Evolutionary conservation across 1,140 invertebrate genomes (phyloP).

Genomic region (Eriosoma lanigerum): DNA sequence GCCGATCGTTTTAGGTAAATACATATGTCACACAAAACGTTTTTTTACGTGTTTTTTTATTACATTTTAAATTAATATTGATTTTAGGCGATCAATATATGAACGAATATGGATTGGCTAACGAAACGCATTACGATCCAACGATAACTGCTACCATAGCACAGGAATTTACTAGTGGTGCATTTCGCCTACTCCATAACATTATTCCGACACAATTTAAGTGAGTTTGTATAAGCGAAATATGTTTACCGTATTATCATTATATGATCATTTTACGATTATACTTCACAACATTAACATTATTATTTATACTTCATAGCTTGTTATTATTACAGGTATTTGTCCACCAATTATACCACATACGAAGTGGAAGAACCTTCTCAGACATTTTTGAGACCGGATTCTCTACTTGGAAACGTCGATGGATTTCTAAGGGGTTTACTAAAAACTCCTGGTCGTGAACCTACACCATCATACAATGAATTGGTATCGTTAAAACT

Average conservation of each 20-base stretch:
- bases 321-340: too few relatives aligned
- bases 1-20: constrained; percentile 74
- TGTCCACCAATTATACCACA: background rate
- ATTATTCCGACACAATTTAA: constrained; percentile 6
- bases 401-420: constrained; percentile 16
- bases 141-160: background rate
- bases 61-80: too few relatives aligned
- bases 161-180: constrained; percentile 35
- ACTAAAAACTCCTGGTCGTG: background rate
- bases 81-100: constrained; percentile 15
- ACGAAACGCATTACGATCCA: constrained; percentile 17
- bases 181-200: constrained; percentile 21
- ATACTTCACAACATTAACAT: too few relatives aligned
- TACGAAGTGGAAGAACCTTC: constrained; percentile 23
- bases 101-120: background rate
- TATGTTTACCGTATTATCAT: too few relatives aligned
- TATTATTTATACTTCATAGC: too few relatives aligned
- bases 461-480: background rate
- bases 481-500: too few relatives aligned
- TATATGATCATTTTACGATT: too few relatives aligned
- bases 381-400: background rate
- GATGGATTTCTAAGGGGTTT: constrained; percentile 16
- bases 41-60: too few relatives aligned
- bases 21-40: too few relatives aligned
- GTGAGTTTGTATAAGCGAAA: background rate